Conservation (phyloP, 2,797 vertebrate species). For the Natrix natrix region DNA sequence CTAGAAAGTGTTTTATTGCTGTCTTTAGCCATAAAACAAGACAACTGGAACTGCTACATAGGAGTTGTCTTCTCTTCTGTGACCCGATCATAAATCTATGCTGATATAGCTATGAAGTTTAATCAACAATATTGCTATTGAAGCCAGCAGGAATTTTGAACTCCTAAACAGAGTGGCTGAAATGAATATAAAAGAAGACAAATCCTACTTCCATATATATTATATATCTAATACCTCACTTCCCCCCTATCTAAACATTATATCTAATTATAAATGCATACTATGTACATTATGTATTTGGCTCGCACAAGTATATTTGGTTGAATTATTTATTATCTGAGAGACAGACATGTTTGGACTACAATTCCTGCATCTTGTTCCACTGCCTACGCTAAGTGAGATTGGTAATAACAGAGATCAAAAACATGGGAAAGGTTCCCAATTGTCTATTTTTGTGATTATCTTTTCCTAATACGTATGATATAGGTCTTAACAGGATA, state of each 20-base stretch:
- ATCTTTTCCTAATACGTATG: neutral
- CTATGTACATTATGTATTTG: neutral
- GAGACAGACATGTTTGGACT: neutral
- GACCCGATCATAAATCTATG: neutral
- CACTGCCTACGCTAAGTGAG: neutral
- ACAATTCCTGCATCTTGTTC: neutral
- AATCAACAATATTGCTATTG: neutral
- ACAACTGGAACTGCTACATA: neutral
- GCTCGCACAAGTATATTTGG: neutral
- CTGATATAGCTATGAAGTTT: neutral
- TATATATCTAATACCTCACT: neutral
- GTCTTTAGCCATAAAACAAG: neutral
- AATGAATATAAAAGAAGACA: neutral
- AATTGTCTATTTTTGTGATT: neutral
- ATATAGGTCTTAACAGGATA: neutral
- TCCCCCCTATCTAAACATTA: too few species aligned
- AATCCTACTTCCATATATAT: neutral
- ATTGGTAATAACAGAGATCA: neutral
- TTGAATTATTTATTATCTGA: neutral
- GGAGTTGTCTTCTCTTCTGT: neutral
- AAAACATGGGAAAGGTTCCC: neutral
- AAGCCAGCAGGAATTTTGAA: neutral
- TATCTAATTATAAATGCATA: neutral
- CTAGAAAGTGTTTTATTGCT: neutral
- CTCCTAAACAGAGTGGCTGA: neutral